phyloP scores from a whole-genome alignment of 92 coral and sea anemone genomes.

The Plumapathes pennacea region DNA sequence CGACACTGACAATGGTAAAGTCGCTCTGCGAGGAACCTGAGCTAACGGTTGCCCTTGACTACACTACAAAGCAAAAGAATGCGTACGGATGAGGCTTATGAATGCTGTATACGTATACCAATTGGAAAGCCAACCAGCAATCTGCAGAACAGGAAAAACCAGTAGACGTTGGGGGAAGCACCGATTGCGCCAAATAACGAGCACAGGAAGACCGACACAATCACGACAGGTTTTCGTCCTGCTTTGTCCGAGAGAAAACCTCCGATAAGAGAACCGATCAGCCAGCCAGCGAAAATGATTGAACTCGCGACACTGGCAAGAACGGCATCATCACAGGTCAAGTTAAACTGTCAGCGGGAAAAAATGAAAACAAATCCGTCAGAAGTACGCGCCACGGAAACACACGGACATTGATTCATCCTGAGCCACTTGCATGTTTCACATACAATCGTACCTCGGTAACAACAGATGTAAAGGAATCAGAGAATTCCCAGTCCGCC shows the following conservation, averaged over 20 bases:
- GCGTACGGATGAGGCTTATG: no score
- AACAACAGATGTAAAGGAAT: slow-evolving; percentile 48
- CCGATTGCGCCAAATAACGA: slow-evolving; percentile 18
- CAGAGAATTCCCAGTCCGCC: slow-evolving; percentile 56
- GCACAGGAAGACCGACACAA: slow-evolving; percentile 7
- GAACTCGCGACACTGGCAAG: slow-evolving; percentile 51
- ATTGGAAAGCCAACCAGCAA: slow-evolving; percentile 20
- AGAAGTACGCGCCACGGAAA: no score
- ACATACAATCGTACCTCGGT: slow-evolving; percentile 56
- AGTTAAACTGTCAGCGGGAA: slow-evolving; percentile 41
- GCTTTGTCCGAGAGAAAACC: slow-evolving; percentile 60
- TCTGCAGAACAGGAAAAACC: slow-evolving; percentile 29
- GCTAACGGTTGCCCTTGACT: no score
- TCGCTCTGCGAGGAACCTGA: no score
- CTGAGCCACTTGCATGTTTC: not conserved
- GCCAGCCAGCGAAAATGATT: slow-evolving; percentile 48
- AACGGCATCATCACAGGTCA: slow-evolving; percentile 54
- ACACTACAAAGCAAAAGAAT: no score
- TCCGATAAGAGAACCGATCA: slow-evolving; percentile 40
- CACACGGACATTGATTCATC: no score
- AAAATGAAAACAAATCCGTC: no score
- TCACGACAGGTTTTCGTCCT: slow-evolving; percentile 44
- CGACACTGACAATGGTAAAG: no score
- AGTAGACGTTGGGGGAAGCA: slow-evolving; percentile 17
- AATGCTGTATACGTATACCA: no score